Conservation (phyloP, 2,888 invertebrate species). For the Holacanthella duospinosa region DNA sequence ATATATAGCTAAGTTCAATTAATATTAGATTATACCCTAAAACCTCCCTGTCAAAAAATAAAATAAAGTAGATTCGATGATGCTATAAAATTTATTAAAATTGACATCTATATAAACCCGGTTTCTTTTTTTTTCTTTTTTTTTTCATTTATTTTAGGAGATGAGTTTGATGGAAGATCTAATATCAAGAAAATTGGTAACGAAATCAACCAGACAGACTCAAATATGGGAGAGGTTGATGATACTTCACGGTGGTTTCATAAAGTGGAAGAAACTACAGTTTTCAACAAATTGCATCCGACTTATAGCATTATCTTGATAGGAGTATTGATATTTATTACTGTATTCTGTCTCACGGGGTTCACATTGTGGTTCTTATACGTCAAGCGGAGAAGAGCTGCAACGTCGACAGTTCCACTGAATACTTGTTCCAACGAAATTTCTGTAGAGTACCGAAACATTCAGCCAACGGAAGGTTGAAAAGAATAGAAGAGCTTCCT, state of each 20-base stretch:
- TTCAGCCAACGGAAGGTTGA: no score
- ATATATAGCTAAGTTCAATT: no score
- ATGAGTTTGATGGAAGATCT: background rate
- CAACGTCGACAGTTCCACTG: background rate
- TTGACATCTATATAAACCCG: no score
- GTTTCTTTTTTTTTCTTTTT: no score
- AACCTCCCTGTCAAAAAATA: no score
- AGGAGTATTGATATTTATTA: slow-evolving; percentile 37
- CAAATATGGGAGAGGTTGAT: background rate
- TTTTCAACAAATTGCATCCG: slow-evolving; percentile 30
- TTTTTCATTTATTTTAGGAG: background rate
- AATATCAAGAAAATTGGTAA: no score
- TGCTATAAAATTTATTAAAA: no score
- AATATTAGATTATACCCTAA: no score
- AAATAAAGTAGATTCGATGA: no score
- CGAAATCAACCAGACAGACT: background rate
- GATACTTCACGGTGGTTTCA: background rate
- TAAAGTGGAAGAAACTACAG: background rate
- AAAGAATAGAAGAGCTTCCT: slow-evolving; percentile 20
- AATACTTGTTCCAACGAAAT: background rate
- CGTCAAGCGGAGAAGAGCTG: slow-evolving; percentile 21
- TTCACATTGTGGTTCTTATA: slow-evolving; percentile 15
- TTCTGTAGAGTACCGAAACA: no score
- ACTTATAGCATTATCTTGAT: slow-evolving; percentile 35
- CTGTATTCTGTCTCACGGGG: slow-evolving; percentile 15